Percentiles rank a stretch among this genome's conserved stretches.
phyloP scores from a whole-genome alignment of 2,888 invertebrate genomes.

The Andrena chrysosceles region DNA sequence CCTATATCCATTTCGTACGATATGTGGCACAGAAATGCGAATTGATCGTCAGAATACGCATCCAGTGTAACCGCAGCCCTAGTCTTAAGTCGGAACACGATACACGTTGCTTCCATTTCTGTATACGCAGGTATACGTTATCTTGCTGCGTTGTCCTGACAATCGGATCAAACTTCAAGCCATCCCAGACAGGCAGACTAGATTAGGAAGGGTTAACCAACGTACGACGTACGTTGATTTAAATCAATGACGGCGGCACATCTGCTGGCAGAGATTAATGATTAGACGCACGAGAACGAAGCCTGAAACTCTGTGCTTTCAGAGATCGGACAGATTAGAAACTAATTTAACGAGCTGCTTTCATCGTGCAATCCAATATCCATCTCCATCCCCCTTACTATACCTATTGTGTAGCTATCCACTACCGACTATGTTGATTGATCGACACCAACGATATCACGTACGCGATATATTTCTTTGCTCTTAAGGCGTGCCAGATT shows the following conservation, averaged over 20 bases:
- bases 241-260: constrained; percentile 81
- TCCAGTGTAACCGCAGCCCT: neutral
- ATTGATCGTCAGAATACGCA: too few species aligned
- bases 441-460: constrained; percentile 66
- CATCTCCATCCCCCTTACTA: constrained; percentile 64
- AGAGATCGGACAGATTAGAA: constrained; percentile 79
- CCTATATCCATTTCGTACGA: too few species aligned
- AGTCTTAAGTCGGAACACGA: constrained; percentile 57
- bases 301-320: constrained; percentile 72
- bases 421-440: constrained; percentile 77
- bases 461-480: constrained; percentile 28
- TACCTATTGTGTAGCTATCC: constrained; percentile 65
- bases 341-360: constrained; percentile 81
- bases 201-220: constrained; percentile 78
- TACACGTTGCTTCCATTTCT: constrained; percentile 62
- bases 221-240: constrained; percentile 75
- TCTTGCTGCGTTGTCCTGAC: constrained; percentile 67
- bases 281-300: constrained; percentile 75
- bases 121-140: constrained; percentile 63
- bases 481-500: constrained; percentile 19
- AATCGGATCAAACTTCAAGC: constrained; percentile 71
- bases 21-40: too few species aligned
- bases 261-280: constrained; percentile 82
- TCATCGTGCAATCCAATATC: constrained; percentile 80
- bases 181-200: constrained; percentile 69